A percentile compares a stretch with the other conserved stretches of the same genome.
These are phyloP conservation scores for Pomatostomus ruficeps DNA, from an alignment of 2,113 vertebrate genomes.

Conservation along the genomic window DNA sequence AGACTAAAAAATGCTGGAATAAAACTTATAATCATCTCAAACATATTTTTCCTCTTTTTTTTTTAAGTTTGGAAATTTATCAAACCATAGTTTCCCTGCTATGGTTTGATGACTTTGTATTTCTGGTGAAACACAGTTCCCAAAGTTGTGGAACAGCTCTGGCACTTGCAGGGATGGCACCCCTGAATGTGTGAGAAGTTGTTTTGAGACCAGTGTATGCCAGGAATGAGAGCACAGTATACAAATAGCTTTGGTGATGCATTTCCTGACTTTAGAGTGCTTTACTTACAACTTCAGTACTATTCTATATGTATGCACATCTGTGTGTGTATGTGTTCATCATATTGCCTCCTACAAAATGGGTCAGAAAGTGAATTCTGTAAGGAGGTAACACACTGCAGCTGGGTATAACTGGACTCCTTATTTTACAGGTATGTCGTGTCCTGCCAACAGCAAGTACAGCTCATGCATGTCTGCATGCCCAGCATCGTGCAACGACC, in stretches of 20 bases:
- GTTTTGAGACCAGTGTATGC: not conserved
- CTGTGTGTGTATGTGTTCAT: not conserved
- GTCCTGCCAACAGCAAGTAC: slow-evolving; percentile 64
- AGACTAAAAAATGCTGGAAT: not conserved
- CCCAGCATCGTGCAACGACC: slow-evolving; percentile 55
- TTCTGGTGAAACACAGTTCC: not conserved
- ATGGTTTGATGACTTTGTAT: not conserved
- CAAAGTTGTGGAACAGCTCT: not conserved
- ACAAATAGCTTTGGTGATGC: not conserved
- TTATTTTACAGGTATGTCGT: slow-evolving; percentile 20
- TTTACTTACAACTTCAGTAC: not conserved
- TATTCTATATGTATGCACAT: not conserved
- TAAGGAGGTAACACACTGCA: not conserved
- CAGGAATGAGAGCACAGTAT: not conserved
- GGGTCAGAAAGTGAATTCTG: not conserved
- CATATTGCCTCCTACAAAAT: not conserved
- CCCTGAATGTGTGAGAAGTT: not conserved
- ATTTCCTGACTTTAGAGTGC: not conserved
- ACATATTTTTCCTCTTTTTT: not conserved
- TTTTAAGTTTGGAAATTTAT: not conserved
- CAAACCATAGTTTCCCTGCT: not conserved
- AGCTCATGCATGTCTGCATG: slow-evolving; percentile 56
- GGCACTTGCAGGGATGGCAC: not conserved
- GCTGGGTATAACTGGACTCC: not conserved
- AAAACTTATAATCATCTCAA: not conserved